Evolutionary conservation across 2,113 vertebrate genomes (phyloP).

Genomic region (Phainopepla nitens): DNA sequence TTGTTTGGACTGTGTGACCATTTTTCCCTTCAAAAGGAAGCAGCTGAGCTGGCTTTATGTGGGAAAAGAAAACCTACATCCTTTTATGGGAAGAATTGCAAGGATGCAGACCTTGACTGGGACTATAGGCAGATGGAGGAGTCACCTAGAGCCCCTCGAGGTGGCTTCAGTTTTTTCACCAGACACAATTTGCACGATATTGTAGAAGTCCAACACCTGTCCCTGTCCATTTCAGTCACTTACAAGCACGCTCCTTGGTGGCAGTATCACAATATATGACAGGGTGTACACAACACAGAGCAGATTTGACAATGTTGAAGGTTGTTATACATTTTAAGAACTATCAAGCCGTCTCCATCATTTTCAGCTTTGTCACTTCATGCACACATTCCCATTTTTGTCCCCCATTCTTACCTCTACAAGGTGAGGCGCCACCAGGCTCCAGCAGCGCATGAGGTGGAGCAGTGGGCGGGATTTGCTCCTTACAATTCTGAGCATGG

Average conservation of each 20-base stretch:
- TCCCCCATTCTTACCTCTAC: conserved; percentile 80
- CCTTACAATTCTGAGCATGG: conserved; percentile 90
- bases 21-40: background rate
- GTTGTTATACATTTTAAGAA: background rate
- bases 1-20: background rate
- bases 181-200: background rate
- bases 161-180: background rate
- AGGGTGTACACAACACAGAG: background rate
- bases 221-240: background rate
- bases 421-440: conserved; percentile 92
- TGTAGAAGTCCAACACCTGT: background rate
- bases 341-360: background rate
- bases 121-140: background rate
- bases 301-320: background rate
- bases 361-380: background rate
- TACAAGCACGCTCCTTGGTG: background rate
- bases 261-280: background rate
- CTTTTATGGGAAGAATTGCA: background rate
- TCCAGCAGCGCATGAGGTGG: conserved; percentile 94
- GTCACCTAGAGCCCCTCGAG: background rate
- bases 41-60: background rate
- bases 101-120: background rate
- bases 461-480: conserved; percentile 86
- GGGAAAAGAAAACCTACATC: background rate
- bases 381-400: background rate